Evolutionary conservation across 2,797 vertebrate genomes (phyloP), one percentile per base, ranked within the genome.

Genomic region (Falco cherrug): DNA sequence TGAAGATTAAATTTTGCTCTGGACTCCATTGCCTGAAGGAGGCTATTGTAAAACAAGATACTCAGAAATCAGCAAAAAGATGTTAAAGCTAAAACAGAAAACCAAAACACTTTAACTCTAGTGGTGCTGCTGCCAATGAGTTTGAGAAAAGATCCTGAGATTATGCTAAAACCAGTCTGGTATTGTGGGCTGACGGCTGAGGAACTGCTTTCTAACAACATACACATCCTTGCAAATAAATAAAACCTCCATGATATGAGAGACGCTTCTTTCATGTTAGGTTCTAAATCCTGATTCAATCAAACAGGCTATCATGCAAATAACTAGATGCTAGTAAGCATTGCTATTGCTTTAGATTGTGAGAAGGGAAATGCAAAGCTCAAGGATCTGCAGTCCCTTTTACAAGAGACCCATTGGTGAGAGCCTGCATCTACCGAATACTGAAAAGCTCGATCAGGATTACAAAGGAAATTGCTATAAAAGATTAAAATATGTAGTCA

Each of bases 1-100:
- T 84, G 90, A 89, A 90, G 93, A 96, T 93, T 95, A 78, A 90
- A 93, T 95, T 93, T 90, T 96, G 74, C 61, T 94, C 80, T 76
- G 84, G 83, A 84, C 53, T 94, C 53, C 45, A 3, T 90, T 92
- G 94, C 94, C 90, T 84, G 92, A 85, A 95, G 95, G 92, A 93
- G 59, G 73, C 89, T 84, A 96, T 96, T 96, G 96, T 95, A 95
- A 93, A 91, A 78, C 65, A 95, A 76, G 95, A 95, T 92, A 96
- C 57, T 93, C 22, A 0, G 84, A 94, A 97, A 96, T 94, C 90
- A 85, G 78, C 83, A 90, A 77, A 95, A 95, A 81, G 11, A 92
- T 85, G 61, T 87, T 92, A 43, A 15, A 95, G 81, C 78, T 89
- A 77, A 93, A 84, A 35, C 88, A 92, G 84, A 90, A 83, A 74